These are phyloP conservation scores for Thalassaphorura encarpata DNA, from an alignment of 1,140 invertebrate species.

Conservation along the genomic window DNA sequence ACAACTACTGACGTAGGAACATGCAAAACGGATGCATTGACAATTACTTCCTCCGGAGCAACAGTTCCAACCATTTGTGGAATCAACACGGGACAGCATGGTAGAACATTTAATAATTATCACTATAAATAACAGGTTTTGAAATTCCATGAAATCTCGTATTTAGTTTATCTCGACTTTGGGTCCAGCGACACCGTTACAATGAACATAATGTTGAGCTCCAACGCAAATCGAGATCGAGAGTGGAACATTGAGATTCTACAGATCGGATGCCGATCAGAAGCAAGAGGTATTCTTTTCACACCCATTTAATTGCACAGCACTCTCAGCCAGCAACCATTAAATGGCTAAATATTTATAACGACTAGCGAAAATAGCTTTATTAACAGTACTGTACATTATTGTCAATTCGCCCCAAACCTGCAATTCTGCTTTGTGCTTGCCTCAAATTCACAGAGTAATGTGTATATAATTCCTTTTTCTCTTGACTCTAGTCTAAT, in stretches of 20 bases:
- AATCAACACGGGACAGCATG: constrained; percentile 24
- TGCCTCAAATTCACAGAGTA: no score
- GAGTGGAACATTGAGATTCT: constrained; percentile 30
- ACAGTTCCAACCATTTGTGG: constrained; percentile 26
- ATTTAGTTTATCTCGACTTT: constrained; percentile 28
- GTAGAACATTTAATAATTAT: no score
- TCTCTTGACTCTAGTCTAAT: background rate
- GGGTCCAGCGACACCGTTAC: constrained; percentile 30
- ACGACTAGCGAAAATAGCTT: no score
- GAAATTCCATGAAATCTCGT: background rate
- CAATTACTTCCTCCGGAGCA: constrained; percentile 20
- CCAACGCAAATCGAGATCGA: constrained; percentile 20
- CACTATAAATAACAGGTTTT: no score
- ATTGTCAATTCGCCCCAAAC: no score
- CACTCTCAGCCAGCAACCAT: no score
- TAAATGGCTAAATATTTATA: no score
- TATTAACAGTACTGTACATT: no score
- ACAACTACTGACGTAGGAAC: constrained; percentile 16
- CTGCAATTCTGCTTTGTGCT: no score
- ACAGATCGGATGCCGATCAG: constrained; percentile 22
- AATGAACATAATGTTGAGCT: constrained; percentile 19
- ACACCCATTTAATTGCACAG: background rate
- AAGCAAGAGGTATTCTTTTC: constrained; percentile 23
- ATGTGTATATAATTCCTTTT: background rate
- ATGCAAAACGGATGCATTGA: constrained; percentile 28